phyloP scores from a whole-genome alignment of 2,113 vertebrate genomes.

The Pterocles orientalis region DNA sequence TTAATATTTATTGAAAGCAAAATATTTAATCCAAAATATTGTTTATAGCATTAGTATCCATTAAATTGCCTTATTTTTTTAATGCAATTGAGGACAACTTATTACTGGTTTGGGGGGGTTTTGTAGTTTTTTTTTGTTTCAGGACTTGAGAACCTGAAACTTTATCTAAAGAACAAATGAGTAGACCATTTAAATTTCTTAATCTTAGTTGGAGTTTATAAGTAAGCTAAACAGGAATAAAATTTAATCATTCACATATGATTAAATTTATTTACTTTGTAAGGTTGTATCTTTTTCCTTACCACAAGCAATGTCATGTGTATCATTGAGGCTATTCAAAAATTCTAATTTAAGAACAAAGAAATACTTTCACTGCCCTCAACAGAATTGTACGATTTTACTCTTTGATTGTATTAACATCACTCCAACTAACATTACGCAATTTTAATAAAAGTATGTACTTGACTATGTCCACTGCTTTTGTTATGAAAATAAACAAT shows the following conservation, averaged over 20 bases:
- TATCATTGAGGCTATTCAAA: background rate
- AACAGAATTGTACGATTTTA: slow-evolving; percentile 17
- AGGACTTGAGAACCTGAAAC: background rate
- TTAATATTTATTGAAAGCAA: background rate
- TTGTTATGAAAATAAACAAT: background rate
- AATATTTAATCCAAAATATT: background rate
- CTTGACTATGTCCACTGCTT: background rate
- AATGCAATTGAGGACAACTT: background rate
- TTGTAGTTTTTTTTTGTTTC: background rate
- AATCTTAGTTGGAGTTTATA: background rate
- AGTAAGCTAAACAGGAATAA: background rate
- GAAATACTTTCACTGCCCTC: slow-evolving; percentile 8
- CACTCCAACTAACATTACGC: background rate
- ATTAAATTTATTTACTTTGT: background rate
- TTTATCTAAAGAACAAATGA: background rate
- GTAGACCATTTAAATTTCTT: background rate
- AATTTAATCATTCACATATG: background rate
- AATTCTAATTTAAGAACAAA: slow-evolving; percentile 16
- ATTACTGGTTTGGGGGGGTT: background rate
- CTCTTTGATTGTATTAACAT: background rate
- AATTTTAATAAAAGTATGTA: background rate
- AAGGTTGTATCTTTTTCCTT: background rate
- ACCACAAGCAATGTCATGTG: background rate
- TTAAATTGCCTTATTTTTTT: background rate
- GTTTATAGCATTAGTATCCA: background rate